phyloP scores from a whole-genome alignment of 2,888 invertebrate species.

The Myopa testacea region DNA sequence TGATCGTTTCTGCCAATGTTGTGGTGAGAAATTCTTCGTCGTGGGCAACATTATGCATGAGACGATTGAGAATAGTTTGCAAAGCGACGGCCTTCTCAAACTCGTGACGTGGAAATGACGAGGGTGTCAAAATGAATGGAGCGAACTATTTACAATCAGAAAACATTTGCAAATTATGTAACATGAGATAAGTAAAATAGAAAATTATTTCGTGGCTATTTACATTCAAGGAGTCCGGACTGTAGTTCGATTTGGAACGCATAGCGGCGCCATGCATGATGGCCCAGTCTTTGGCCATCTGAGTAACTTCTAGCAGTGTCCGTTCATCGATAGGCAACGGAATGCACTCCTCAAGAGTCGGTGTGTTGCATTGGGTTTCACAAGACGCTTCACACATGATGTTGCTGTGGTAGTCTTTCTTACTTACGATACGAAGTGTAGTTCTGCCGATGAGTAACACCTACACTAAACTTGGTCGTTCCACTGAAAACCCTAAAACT shows the following conservation, averaged over 20 bases:
- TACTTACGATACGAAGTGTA: neutral
- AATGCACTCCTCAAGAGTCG: constrained; percentile 67
- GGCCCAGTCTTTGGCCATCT: constrained; percentile 86
- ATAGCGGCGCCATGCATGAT: constrained; percentile 86
- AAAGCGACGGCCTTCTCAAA: constrained; percentile 80
- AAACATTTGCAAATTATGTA: constrained; percentile 21
- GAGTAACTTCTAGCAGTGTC: constrained; percentile 74
- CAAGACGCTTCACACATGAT: neutral
- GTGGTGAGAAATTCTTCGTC: constrained; percentile 80
- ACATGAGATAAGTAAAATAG: neutral
- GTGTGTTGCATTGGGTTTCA: constrained; percentile 31
- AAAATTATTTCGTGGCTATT: constrained; percentile 39
- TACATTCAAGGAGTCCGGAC: constrained; percentile 76
- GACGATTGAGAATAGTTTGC: constrained; percentile 81
- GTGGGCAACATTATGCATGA: constrained; percentile 89
- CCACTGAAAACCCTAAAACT: no score
- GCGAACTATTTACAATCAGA: constrained; percentile 72
- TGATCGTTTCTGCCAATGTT: constrained; percentile 81
- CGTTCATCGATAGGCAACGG: constrained; percentile 76
- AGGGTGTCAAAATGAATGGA: constrained; percentile 83
- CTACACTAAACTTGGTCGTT: no score
- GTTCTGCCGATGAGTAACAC: no score
- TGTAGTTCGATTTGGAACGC: constrained; percentile 78
- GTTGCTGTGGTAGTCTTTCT: neutral
- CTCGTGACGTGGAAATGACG: constrained; percentile 81